A percentile compares a stretch with the other conserved stretches of the same genome.
These are phyloP conservation scores for Bolinopsis microptera DNA, from an alignment of 37 sponge, comb jelly and placozoan genomes.

Conservation along the genomic window DNA sequence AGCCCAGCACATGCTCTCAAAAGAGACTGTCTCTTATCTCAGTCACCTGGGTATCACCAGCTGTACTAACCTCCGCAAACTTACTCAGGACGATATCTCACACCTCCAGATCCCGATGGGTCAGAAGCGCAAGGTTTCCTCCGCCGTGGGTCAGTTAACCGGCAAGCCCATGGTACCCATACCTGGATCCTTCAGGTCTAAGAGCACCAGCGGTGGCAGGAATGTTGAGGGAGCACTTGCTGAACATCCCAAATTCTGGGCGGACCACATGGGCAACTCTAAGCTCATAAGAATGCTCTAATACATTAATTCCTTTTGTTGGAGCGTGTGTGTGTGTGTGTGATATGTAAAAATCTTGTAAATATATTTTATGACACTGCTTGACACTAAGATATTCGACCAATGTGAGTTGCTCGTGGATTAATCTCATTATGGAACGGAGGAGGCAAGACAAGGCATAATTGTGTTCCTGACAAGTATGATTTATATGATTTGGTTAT, in stretches of 20 bases:
- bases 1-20: not conserved
- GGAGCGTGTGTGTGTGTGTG: not conserved
- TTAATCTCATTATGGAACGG: not conserved
- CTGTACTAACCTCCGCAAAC: not conserved
- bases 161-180: not conserved
- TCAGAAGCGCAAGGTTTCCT: not conserved
- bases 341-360: not conserved
- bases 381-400: not conserved
- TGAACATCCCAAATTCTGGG: conserved; percentile 53
- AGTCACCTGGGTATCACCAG: not conserved
- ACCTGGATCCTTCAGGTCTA: not conserved
- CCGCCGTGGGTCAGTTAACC: not conserved
- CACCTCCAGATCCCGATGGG: not conserved
- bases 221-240: conserved; percentile 14
- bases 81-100: not conserved
- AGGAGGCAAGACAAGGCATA: not conserved
- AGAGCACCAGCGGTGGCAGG: not conserved
- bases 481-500: not conserved
- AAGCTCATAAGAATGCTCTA: conserved; percentile 25
- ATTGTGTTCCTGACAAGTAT: not conserved
- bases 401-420: not conserved
- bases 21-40: not conserved
- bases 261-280: conserved; percentile 35
- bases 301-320: too few relatives aligned
- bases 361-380: not conserved